Conservation (phyloP, 1,140 invertebrate genomes). For the Zaprionus capensis region DNA sequence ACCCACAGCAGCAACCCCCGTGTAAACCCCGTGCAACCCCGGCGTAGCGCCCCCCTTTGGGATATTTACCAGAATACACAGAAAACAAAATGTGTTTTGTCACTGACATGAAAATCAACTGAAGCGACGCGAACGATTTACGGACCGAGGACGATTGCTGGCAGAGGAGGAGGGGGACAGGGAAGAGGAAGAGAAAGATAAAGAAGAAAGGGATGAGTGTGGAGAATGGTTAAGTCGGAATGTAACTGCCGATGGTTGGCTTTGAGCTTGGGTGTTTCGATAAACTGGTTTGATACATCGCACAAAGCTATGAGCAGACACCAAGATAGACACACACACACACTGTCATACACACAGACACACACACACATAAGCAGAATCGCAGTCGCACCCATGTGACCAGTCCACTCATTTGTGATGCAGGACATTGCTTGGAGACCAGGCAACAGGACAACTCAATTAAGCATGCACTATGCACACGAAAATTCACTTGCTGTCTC, state of each 20-base stretch:
- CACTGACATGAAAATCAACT: conserved; percentile 78
- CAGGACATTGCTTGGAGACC: conserved; percentile 32
- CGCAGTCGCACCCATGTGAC: conserved; percentile 5
- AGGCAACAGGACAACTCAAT: conserved; percentile 66
- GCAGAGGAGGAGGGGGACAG: background rate
- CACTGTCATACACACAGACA: conserved; percentile 4
- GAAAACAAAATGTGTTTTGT: conserved; percentile 67
- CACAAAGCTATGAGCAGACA: background rate
- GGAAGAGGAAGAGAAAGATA: conserved; percentile 5
- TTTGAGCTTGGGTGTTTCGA: conserved; percentile 37
- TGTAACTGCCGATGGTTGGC: conserved; percentile 22
- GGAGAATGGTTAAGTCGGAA: conserved; percentile 3
- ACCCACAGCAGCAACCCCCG: background rate
- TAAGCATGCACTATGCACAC: conserved; percentile 81
- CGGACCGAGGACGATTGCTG: conserved; percentile 45
- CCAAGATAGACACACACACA: background rate
- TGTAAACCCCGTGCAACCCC: background rate
- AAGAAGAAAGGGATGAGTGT: background rate
- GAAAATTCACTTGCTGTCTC: conserved; percentile 57
- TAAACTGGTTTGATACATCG: conserved; percentile 66
- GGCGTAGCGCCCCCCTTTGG: conserved; percentile 2
- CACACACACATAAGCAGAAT: conserved; percentile 5
- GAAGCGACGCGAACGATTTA: conserved; percentile 65
- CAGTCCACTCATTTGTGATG: conserved; percentile 39
- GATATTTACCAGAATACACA: conserved; percentile 64